phyloP scores from a whole-genome alignment of 2,888 invertebrate genomes.

The Reticulitermes lucifugus region DNA sequence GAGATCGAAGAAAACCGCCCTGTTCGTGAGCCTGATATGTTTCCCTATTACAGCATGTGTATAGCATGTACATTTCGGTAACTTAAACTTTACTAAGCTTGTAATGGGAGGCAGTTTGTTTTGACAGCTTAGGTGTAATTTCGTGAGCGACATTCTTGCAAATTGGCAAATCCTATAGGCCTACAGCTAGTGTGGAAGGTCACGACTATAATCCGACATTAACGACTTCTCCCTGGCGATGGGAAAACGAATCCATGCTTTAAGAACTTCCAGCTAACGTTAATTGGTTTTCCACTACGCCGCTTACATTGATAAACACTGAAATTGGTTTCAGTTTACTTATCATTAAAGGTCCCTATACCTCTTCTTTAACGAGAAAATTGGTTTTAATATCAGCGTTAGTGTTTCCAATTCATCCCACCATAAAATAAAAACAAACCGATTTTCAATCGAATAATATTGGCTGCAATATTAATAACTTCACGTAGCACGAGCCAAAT shows the following conservation, averaged over 20 bases:
- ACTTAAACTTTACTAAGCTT: neutral
- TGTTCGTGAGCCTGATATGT: neutral
- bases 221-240: constrained; percentile 11
- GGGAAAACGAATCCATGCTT: constrained; percentile 1
- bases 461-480: too few relatives aligned
- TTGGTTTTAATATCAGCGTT: constrained; percentile 8
- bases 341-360: neutral
- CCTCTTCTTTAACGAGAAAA: neutral
- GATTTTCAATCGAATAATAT: too few relatives aligned
- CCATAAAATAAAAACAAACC: too few relatives aligned
- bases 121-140: neutral
- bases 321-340: constrained; percentile 6
- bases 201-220: neutral
- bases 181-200: neutral
- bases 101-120: neutral
- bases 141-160: neutral
- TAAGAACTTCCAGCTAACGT: constrained; percentile 16
- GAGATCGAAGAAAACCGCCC: too few relatives aligned
- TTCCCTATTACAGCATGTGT: neutral
- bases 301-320: neutral
- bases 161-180: neutral
- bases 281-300: constrained; percentile 29
- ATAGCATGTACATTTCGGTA: neutral
- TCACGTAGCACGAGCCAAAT: too few relatives aligned
- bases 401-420: neutral